Conservation (phyloP, 2,797 vertebrate genomes). For the Sciurus carolinensis region DNA sequence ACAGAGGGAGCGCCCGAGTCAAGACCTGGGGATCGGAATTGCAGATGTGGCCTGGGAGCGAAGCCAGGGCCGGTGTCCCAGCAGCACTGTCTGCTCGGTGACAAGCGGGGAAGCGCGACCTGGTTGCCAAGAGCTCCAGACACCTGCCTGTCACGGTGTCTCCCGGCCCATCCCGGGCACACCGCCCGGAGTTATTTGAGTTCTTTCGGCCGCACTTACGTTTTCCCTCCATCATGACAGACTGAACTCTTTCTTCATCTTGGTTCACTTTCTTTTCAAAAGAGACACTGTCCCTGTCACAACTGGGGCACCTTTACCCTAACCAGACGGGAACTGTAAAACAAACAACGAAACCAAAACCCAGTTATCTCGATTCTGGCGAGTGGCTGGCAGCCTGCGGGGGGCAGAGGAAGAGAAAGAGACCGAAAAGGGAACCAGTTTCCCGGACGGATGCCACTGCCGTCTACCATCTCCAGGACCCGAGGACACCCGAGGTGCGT, state of each 20-base stretch:
- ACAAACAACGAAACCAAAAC: conserved; percentile 45
- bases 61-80: neutral
- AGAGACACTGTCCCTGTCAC: neutral
- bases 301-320: neutral
- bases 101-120: too few species aligned
- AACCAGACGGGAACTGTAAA: neutral
- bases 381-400: neutral
- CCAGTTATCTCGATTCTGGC: neutral
- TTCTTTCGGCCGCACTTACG: neutral
- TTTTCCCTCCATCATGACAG: neutral
- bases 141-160: too few species aligned
- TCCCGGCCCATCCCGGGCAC: too few species aligned
- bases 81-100: too few species aligned
- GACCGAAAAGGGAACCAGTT: neutral
- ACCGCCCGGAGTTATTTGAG: neutral
- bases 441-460: neutral
- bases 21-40: neutral
- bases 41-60: neutral
- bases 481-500: neutral
- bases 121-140: neutral
- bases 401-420: neutral
- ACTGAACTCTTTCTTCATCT: neutral
- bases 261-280: neutral
- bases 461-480: neutral
- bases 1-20: too few species aligned